Evolutionary conservation across 2,113 vertebrate genomes (phyloP), one percentile per base, ranked within the genome.

Genomic region (Monarcha castaneiventris): DNA sequence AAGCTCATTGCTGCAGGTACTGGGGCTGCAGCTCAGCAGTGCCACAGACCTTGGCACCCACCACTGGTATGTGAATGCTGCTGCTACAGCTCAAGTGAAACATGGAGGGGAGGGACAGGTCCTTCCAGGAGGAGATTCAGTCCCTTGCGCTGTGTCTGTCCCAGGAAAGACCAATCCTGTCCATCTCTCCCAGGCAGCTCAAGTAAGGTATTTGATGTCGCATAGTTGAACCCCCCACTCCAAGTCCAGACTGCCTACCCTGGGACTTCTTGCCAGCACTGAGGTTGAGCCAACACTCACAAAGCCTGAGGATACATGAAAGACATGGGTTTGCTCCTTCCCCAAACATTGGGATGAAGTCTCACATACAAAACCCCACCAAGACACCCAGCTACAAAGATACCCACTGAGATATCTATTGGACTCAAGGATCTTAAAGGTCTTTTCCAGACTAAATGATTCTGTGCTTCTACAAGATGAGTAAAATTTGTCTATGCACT

Each of bases 41-140:
- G 66, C 48, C 75, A 41, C 3, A 9, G 37, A 26, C 62, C 48
- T 26, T 16, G 27, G 69, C 75, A 79, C 29, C 71, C 83, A 63
- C 22, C 41, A 4, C 33, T 1, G 17, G 20, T 20, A 17, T 0
- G 0, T 8, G 63, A 67, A 33, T 0, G 0, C n/a, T 6, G 72
- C 44, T 86, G 10, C 72, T 48, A 9, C 0, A 0, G 46, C 75
- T 61, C 71, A 5, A 3, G 62, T 3, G 7, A 30, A 23, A 55
- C 68, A 25, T 8, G 16, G 49, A 39, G 32, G 32, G 66, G 20
- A 77, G 15, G 63, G 62, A 75, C 0, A 3, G 41, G 10, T 69
- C 49, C 63, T 80, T 73, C 68, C 67, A 44, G 44, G 51, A 26
- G 25, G 12, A 7, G 4, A 35, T 37, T 30, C 18, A 13, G 11